Evolutionary conservation across 1,140 invertebrate species (phyloP).

Genomic region (Catajapyx aquilonaris): DNA sequence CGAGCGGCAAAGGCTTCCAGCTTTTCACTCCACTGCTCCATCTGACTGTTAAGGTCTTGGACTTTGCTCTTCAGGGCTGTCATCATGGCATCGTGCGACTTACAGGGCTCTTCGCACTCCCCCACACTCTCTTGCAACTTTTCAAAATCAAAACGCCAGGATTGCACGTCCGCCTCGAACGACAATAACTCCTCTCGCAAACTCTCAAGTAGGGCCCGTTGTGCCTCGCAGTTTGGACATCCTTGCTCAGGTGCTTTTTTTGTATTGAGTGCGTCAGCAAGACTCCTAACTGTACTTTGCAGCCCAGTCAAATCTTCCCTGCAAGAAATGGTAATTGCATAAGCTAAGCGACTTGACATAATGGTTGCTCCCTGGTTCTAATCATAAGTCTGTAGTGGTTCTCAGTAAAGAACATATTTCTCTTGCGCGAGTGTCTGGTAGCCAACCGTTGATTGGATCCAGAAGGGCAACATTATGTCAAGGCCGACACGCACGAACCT

Average conservation of each 20-base stretch:
- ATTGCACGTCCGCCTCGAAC: constrained; percentile 2
- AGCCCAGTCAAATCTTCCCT: constrained; percentile 29
- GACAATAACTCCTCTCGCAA: too few relatives aligned
- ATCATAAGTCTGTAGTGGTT: too few relatives aligned
- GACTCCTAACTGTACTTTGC: constrained; percentile 29
- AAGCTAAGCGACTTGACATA: too few relatives aligned
- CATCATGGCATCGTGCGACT: constrained; percentile 1
- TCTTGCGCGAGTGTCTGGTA: too few relatives aligned
- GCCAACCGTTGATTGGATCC: too few relatives aligned
- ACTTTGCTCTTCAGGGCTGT: constrained; percentile 2
- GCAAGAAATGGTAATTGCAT: constrained; percentile 15
- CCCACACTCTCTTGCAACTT: constrained; percentile 1
- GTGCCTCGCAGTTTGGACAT: too few relatives aligned
- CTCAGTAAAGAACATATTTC: too few relatives aligned
- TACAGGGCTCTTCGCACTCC: background rate
- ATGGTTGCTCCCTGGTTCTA: too few relatives aligned
- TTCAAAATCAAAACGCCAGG: background rate
- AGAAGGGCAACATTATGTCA: too few relatives aligned
- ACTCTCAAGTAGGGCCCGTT: too few relatives aligned
- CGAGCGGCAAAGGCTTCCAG: constrained; percentile 10
- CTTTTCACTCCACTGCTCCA: constrained; percentile 9
- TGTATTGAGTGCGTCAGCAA: background rate
- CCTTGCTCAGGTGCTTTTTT: constrained; percentile 3
- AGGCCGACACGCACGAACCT: too few relatives aligned
- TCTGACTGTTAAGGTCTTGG: constrained; percentile 4